Evolutionary conservation across 2,113 vertebrate genomes (phyloP).

Genomic region (Circaetus gallicus): DNA sequence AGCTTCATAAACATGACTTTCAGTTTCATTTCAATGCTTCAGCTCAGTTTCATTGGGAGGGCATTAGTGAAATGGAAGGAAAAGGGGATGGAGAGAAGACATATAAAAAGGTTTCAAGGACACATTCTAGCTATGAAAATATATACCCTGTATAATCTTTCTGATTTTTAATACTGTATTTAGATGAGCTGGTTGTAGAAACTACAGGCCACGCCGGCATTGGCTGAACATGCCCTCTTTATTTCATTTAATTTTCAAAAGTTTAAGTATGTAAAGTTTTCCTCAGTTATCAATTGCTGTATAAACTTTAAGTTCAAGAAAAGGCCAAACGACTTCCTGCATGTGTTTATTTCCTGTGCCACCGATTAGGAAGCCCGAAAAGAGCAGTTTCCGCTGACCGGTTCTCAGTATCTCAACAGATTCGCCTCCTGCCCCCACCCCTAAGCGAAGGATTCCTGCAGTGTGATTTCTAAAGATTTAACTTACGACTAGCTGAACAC

Average conservation of each 20-base stretch:
- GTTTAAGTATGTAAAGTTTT: conserved; percentile 1
- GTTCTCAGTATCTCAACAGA: conserved; percentile 48
- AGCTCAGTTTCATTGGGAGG: background rate
- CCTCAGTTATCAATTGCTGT: conserved; percentile 29
- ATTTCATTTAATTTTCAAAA: background rate
- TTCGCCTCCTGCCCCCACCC: conserved; percentile 42
- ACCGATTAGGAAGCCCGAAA: conserved; percentile 60
- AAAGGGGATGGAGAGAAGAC: background rate
- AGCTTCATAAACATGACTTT: background rate
- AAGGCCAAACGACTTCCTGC: conserved; percentile 64
- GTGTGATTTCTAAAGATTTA: conserved; percentile 71
- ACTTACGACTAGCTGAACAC: conserved; percentile 61
- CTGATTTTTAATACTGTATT: background rate
- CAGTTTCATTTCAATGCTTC: background rate
- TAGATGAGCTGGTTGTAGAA: background rate
- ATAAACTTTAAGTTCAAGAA: conserved; percentile 63
- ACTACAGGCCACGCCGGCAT: background rate
- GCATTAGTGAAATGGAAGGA: background rate
- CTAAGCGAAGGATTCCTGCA: conserved; percentile 51
- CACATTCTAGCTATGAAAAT: background rate
- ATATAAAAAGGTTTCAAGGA: background rate
- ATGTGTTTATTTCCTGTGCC: conserved; percentile 66
- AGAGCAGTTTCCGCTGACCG: conserved; percentile 59
- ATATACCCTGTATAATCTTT: background rate
- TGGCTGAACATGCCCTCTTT: background rate